phyloP scores from a whole-genome alignment of 1,140 invertebrate species.

The Tyrophagus putrescentiae region DNA sequence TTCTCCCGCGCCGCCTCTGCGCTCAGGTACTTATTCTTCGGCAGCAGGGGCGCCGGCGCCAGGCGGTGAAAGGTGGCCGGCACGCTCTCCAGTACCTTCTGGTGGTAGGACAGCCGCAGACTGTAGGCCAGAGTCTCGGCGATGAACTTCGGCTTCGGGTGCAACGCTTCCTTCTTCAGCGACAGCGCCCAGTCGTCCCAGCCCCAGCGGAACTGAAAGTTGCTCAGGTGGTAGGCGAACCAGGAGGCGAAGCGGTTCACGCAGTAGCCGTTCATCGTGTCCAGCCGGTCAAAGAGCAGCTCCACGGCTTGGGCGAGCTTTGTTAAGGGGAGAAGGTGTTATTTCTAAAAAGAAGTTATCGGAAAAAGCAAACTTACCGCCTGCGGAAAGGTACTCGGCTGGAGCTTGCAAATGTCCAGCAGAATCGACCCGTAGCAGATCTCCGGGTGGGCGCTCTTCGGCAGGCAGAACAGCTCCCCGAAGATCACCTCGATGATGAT shows the following conservation, averaged over 20 bases:
- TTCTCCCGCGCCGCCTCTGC: slow-evolving; percentile 42
- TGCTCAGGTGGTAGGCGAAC: slow-evolving; percentile 98
- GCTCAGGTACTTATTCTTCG: slow-evolving; percentile 39
- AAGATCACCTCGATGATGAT: slow-evolving; percentile 88
- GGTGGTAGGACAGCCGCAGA: slow-evolving; percentile 82
- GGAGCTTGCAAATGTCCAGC: slow-evolving; percentile 91
- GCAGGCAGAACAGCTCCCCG: slow-evolving; percentile 81
- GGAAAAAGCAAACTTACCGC: slow-evolving; percentile 43
- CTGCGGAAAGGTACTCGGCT: slow-evolving; percentile 91
- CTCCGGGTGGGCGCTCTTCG: slow-evolving; percentile 63
- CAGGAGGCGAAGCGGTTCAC: slow-evolving; percentile 91
- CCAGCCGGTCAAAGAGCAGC: slow-evolving; percentile 84
- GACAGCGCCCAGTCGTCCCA: slow-evolving; percentile 90
- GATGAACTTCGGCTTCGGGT: slow-evolving; percentile 91
- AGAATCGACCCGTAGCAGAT: slow-evolving; percentile 88
- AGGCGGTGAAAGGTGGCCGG: slow-evolving; percentile 69
- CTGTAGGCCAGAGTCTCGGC: slow-evolving; percentile 77
- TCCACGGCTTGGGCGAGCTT: slow-evolving; percentile 66
- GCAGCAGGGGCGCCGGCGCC: slow-evolving; percentile 50
- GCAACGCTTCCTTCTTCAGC: slow-evolving; percentile 64
- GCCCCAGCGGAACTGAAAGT: slow-evolving; percentile 97
- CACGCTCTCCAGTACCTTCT: slow-evolving; percentile 78
- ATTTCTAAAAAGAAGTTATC: slow-evolving; percentile 33
- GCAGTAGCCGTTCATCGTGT: slow-evolving; percentile 89
- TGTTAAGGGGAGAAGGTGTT: slow-evolving; percentile 8